Base-by-base conservation (phyloP, 1,140 invertebrate species). In the Pseudomyrmex concolor region DNA sequence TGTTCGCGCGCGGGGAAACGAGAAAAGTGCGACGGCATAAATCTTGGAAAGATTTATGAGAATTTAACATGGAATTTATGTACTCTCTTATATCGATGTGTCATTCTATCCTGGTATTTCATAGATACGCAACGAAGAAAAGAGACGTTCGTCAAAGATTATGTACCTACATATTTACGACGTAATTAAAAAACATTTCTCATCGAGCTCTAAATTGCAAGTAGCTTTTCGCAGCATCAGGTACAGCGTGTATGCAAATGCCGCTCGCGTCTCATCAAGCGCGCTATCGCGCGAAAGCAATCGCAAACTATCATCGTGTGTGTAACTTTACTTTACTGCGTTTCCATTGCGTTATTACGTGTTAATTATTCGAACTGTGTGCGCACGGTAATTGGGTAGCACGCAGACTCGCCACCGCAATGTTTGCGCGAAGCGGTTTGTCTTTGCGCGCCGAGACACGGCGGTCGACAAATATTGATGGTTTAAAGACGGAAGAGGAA, bases 311-410 rank as follows among this genome's bases (percentile, higher is more conserved):
- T n/a, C 22, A 19, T 59, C 54, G 54, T 57, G 34, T n/a, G 59
- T 66, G 19, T 25, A 51, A 19, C 22, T 59, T 78, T 15, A 13
- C 13, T 22, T 22, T 55, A 34, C 34, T 10, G 34, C 64, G 17
- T 15, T 25, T 60, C 19, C 66, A 59, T 71, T 59, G 34, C 22
- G 66, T n/a, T 78, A 60, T 70, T 82, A 59, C 68, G n/a, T 25
- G 55, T 86, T 86, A 85, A 82, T 86, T 71, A 60, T 59, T 68
- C 10, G 13, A 82, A 55, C 50, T n/a, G 22, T 22, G 78, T 59
- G 17, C 19, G 17, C 51, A 66, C 8, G 43, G 17, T 15, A 48
- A 57, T 48, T 43, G 22, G 34, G 71, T 83, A 57, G 34, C 43
- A 5, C 34, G 17, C n/a, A 8, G 50, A 62, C 10, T 54, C 62